Percentiles rank a stretch among this genome's conserved stretches.
Conservation (phyloP, 2,888 invertebrate genomes). For the Agonum fuliginosum region DNA sequence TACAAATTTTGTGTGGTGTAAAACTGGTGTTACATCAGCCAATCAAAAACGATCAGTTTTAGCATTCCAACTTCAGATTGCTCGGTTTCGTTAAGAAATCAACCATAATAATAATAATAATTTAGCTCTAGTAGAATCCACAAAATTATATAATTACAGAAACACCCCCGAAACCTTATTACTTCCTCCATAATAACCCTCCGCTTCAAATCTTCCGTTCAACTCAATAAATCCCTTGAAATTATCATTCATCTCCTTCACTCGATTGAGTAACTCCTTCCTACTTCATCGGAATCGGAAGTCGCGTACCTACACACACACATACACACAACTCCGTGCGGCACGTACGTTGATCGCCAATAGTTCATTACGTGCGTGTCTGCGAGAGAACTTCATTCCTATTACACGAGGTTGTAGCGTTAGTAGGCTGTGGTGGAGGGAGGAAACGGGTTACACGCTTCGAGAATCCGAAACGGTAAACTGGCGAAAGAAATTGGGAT, state of each 20-base stretch:
- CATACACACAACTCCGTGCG: conserved; percentile 4
- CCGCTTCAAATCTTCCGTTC: background rate
- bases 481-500: background rate
- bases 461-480: conserved; percentile 12
- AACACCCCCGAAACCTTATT: too few relatives aligned
- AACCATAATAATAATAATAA: too few relatives aligned
- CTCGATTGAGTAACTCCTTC: conserved; percentile 27
- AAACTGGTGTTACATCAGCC: too few relatives aligned
- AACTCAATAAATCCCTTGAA: conserved; percentile 11
- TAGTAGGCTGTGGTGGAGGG: background rate
- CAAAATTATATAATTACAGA: too few relatives aligned
- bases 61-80: too few relatives aligned
- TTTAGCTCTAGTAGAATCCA: too few relatives aligned
- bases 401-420: conserved; percentile 29
- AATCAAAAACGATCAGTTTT: too few relatives aligned
- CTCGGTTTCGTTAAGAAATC: too few relatives aligned
- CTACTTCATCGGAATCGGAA: conserved; percentile 11
- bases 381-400: conserved; percentile 35
- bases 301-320: background rate
- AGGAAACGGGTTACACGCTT: conserved; percentile 16
- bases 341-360: conserved; percentile 29
- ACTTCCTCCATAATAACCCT: background rate
- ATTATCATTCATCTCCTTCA: conserved; percentile 11
- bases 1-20: too few relatives aligned
- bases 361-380: conserved; percentile 46